Conservation (phyloP, 2,113 vertebrate genomes). For the Catharus fuscescens region DNA sequence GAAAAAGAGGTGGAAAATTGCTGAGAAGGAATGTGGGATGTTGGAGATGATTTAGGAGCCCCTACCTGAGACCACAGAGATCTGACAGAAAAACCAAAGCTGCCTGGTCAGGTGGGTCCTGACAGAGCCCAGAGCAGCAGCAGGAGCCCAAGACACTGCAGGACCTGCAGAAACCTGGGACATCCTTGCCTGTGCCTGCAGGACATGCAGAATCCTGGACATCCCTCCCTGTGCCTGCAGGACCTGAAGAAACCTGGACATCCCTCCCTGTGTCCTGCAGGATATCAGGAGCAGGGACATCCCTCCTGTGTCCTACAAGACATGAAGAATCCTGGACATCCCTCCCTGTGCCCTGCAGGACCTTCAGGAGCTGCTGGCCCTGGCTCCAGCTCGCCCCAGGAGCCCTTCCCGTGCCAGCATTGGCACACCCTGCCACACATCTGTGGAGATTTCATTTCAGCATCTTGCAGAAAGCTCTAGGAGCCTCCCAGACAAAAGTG, state of each 20-base stretch:
- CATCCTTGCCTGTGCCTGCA: no score
- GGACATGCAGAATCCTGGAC: no score
- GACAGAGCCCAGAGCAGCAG: background rate
- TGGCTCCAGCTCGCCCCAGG: background rate
- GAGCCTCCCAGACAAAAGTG: background rate
- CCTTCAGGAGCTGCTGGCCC: background rate
- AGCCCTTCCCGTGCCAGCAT: background rate
- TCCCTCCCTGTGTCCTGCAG: no score
- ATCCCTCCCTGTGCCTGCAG: no score
- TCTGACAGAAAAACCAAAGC: background rate
- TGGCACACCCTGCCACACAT: background rate
- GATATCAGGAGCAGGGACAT: no score
- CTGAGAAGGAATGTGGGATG: background rate
- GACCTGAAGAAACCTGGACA: no score
- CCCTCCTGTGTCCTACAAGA: no score
- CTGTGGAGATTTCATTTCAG: background rate
- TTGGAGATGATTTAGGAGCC: rapidly evolving
- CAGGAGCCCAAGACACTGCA: rapidly evolving
- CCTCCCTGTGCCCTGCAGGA: rapidly evolving
- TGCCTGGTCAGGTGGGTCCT: rapidly evolving
- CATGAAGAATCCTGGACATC: no score
- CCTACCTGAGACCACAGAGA: no score
- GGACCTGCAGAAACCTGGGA: background rate
- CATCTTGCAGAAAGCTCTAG: background rate
- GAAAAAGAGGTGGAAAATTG: background rate